These are phyloP conservation scores for Deilephila elpenor DNA, from an alignment of 2,888 invertebrate species.

Conservation along the genomic window DNA sequence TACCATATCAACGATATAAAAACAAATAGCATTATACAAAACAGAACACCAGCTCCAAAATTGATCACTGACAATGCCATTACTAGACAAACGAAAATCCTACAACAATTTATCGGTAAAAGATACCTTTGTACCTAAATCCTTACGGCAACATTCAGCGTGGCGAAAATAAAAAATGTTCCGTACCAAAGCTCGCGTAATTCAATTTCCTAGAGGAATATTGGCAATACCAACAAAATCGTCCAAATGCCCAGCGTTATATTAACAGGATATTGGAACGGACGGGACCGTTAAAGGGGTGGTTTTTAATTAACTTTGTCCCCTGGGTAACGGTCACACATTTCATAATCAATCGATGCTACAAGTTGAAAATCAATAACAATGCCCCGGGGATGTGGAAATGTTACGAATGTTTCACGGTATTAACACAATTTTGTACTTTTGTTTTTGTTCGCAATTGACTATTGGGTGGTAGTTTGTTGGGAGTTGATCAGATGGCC, in stretches of 20 bases:
- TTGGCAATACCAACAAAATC: conserved; percentile 66
- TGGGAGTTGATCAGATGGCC: too few relatives aligned
- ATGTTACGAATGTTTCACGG: not conserved
- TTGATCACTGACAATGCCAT: not conserved
- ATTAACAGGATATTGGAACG: conserved; percentile 61
- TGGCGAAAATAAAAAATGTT: conserved; percentile 36
- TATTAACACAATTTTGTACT: too few relatives aligned
- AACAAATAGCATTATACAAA: not conserved
- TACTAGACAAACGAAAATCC: not conserved
- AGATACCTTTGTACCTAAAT: not conserved
- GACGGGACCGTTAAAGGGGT: conserved; percentile 58
- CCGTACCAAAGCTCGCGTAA: conserved; percentile 52
- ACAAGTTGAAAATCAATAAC: not conserved
- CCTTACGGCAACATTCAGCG: not conserved
- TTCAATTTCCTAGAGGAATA: conserved; percentile 65
- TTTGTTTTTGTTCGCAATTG: too few relatives aligned
- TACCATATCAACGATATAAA: too few relatives aligned
- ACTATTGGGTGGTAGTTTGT: too few relatives aligned
- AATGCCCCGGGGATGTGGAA: not conserved
- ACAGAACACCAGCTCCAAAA: not conserved
- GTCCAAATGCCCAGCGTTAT: conserved; percentile 56
- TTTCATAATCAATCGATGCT: conserved; percentile 14
- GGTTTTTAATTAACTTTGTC: conserved; percentile 65
- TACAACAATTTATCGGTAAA: not conserved
- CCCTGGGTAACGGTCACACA: conserved; percentile 40